A percentile compares a stretch with the other conserved stretches of the same genome.
phyloP scores from a whole-genome alignment of 1,140 invertebrate genomes.

The Dinoponera quadriceps region DNA sequence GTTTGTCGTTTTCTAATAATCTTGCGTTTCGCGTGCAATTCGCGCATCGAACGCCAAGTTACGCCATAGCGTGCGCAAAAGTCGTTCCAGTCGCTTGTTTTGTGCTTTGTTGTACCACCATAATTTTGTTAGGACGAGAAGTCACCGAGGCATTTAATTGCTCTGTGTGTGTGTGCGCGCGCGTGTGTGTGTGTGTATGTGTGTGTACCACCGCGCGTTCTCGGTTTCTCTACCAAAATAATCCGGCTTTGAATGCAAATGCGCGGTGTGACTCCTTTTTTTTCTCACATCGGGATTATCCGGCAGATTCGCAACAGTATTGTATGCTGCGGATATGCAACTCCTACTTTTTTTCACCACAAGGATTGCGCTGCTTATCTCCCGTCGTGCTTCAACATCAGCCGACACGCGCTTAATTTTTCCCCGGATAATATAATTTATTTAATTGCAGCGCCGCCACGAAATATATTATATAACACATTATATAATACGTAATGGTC shows the following conservation, averaged over 20 bases:
- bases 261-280: conserved; percentile 38
- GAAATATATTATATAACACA: conserved; percentile 36
- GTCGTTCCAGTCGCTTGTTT: conserved; percentile 9
- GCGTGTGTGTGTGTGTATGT: too few relatives aligned
- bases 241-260: conserved; percentile 56
- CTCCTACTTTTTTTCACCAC: conserved; percentile 45
- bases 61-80: neutral
- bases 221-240: conserved; percentile 40
- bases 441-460: conserved; percentile 29
- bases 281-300: conserved; percentile 48
- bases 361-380: conserved; percentile 54
- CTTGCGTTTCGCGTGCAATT: neutral
- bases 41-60: conserved; percentile 1
- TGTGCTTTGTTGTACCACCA: conserved; percentile 29
- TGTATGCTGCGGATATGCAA: conserved; percentile 44
- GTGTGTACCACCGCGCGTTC: neutral
- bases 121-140: conserved; percentile 46
- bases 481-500: conserved; percentile 27
- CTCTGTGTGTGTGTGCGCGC: conserved; percentile 13
- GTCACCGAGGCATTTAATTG: conserved; percentile 52
- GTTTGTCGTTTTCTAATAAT: conserved; percentile 6
- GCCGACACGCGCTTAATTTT: conserved; percentile 55
- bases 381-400: conserved; percentile 39
- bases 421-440: conserved; percentile 58
- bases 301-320: conserved; percentile 57